Conservation (phyloP, 2,113 vertebrate genomes). For the Rhinopithecus roxellana region DNA sequence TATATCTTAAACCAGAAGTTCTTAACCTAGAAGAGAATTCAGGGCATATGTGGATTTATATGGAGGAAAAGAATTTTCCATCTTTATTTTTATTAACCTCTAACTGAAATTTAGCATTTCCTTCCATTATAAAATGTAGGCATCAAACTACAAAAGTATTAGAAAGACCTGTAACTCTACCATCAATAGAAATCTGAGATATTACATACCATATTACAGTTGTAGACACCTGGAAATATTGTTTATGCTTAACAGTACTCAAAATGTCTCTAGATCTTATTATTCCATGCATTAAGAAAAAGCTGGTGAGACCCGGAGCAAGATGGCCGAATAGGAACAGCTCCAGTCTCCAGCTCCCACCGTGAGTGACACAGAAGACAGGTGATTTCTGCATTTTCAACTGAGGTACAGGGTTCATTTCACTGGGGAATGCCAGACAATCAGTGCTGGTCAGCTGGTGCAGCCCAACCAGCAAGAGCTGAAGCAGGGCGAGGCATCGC, state of each 20-base stretch:
- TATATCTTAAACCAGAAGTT: neutral
- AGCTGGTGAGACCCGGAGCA: neutral
- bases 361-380: no score
- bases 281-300: neutral
- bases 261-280: neutral
- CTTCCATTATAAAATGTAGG: neutral
- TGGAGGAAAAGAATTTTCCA: neutral
- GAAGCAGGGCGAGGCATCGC: no score
- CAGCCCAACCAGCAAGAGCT: no score
- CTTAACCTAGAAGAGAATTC: neutral
- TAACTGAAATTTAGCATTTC: neutral
- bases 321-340: no score
- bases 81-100: neutral
- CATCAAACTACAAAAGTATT: neutral
- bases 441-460: no score
- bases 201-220: neutral
- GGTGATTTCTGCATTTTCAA: no score
- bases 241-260: neutral
- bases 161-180: neutral
- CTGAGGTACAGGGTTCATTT: no score
- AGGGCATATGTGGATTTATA: neutral
- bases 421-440: no score
- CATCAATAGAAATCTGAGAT: neutral
- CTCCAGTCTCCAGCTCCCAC: no score
- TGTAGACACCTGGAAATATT: neutral